Evolutionary conservation across 2,113 vertebrate genomes (phyloP).

Genomic region (Ciconia stormi): DNA sequence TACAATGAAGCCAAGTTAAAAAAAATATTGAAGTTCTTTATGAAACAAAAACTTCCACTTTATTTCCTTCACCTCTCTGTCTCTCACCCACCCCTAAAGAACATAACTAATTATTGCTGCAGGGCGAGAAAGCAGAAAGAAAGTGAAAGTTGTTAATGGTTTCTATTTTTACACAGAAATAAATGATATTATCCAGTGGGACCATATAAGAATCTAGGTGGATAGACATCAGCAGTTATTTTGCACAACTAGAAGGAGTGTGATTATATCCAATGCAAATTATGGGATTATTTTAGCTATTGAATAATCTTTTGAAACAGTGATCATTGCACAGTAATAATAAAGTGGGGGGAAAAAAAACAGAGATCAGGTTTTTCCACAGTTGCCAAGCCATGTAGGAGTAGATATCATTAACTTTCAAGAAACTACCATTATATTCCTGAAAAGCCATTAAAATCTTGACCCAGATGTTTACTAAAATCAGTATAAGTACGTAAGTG

Average conservation of each 20-base stretch:
- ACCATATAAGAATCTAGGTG: background rate
- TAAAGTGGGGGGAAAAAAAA: fast-evolving
- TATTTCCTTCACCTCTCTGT: background rate
- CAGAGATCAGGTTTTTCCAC: background rate
- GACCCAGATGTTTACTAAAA: background rate
- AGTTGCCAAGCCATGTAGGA: background rate
- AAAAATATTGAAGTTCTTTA: background rate
- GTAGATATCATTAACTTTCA: background rate
- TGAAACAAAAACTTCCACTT: background rate
- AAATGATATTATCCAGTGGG: background rate
- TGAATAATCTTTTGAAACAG: background rate
- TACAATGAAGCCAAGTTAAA: background rate
- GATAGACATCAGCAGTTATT: background rate
- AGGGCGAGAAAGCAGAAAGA: background rate
- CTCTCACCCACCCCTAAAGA: background rate
- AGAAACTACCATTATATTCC: background rate
- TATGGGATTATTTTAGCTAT: background rate
- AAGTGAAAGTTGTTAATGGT: conserved; percentile 3
- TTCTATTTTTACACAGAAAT: conserved; percentile 35
- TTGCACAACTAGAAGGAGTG: background rate
- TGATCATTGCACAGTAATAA: background rate
- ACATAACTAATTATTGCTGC: conserved; percentile 8
- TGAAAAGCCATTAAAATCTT: background rate
- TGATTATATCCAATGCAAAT: background rate
- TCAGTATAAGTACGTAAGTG: fast-evolving